Base-by-base conservation (phyloP, 2,113 vertebrate species). In the Grammomys dolichurus region DNA sequence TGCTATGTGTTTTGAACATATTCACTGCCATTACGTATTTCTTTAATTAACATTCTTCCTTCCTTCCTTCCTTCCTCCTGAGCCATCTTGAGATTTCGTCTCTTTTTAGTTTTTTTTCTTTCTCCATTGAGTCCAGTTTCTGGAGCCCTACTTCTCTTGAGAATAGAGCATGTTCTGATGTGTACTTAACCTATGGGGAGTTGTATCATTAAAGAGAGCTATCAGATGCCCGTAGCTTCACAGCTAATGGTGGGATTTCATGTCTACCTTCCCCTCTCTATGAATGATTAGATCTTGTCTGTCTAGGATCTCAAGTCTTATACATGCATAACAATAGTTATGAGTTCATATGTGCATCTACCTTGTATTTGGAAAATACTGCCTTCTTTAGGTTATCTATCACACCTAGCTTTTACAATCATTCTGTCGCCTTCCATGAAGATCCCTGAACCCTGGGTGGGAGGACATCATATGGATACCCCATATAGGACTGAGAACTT, bases 381-480 rank as follows among this genome's bases (percentile, higher is more conserved):
- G 24, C 24, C n/a, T 84, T 84, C 58, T 84, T 63, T 14, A 43
- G 1, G 13, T 31, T 28, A 63, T 14, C n/a, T 84, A 43, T 40
- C 58, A 63, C 58, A 43, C 31, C 36, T 43, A 58, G 24, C 22
- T 28, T 40, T 82, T 58, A 40, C 36, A 40, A 24, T 13, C 33
- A 13, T 43, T 26, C 4, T 17, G 7, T 0, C 1, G 1, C 14
- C 14, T 58, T 58, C 7, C 58, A 28, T 26, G 7, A 31, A 31
- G 3, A 63, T 43, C 13, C n/a, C 8, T 46, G 58, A 84, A 4
- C 6, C 1, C n/a, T 63, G n/a, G 7, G 24, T 43, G 40, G 3
- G 14, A 40, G 24, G 14, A 3, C 40, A 9, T 26, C 11, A 58
- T 58, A 24, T 58, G 24, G 4, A 84, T 84, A 22, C 2, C 7